Base-by-base conservation (phyloP, 2,113 vertebrate genomes). In the Cyprinodon variegatus region DNA sequence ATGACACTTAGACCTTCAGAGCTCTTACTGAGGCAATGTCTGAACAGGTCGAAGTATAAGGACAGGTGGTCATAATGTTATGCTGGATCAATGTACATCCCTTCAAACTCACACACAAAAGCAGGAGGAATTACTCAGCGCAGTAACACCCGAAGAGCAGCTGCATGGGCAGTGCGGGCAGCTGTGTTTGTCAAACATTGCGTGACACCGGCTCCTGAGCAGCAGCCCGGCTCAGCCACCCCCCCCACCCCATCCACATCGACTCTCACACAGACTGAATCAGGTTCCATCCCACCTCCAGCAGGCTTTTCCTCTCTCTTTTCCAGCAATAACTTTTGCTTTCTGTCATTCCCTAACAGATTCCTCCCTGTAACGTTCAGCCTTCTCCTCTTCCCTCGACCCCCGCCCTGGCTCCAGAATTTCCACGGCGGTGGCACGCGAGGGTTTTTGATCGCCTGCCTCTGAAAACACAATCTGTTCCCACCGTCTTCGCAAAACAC, bases 271-370 rank as follows among this genome's bases (percentile, higher is more conserved):
- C 43, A 77, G 15, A 87, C 36, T 45, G 76, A 88, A 72, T 70
- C 57, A 41, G 84, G 80, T 78, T 87, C 85, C 83, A 87, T 78
- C 85, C 70, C 69, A 57, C 86, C 89, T 88, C 91, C 84, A 81
- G 89, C 90, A 87, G 87, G 86, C 86, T 81, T 86, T 86, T 74
- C 50, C 75, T 81, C 71, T 87, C 83, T 89, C 48, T 74, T 87
- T 91, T 93, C 91, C 92, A 92, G 90, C 89, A 82, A 87, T 86
- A 88, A 91, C 88, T 88, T 89, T 89, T 91, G 89, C 90, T 94
- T 93, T 93, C 88, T 92, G 90, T 94, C 89, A 91, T 91, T 90
- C 89, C 91, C 89, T 93, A 90, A 94, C 90, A 93, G 89, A 93
- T 93, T 91, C 92, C 91, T 90, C 84, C 88, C 85, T 90, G 83